Percentiles rank a stretch among this genome's conserved stretches.
Conservation (phyloP, 2,113 vertebrate genomes). For the Bos javanicus region DNA sequence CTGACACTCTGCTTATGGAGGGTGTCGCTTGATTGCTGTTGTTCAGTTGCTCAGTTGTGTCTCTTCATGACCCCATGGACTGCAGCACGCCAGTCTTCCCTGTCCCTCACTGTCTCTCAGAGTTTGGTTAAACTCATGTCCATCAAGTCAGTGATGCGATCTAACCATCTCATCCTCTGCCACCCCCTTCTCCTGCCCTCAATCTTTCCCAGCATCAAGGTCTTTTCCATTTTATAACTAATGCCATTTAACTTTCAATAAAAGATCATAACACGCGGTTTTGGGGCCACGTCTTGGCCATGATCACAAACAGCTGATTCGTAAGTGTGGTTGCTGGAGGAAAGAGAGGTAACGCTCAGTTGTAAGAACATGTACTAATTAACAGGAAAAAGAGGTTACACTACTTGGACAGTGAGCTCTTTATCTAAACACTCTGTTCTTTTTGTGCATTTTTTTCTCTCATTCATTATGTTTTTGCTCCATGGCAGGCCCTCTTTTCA, state of each 20-base stretch:
- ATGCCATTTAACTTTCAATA: neutral
- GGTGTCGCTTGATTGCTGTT: neutral
- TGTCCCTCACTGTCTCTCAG: neutral
- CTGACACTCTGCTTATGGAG: neutral
- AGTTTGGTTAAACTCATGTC: neutral
- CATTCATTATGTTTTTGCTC: neutral
- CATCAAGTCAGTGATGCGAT: neutral
- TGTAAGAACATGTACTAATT: neutral
- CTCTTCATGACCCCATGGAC: neutral
- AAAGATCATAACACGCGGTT: fast-evolving
- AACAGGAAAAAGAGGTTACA: neutral
- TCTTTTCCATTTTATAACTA: neutral
- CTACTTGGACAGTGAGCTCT: neutral
- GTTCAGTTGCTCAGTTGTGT: neutral
- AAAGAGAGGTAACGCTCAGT: neutral
- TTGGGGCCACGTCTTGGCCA: neutral
- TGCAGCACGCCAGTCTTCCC: neutral
- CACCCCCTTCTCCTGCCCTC: neutral
- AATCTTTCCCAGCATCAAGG: neutral
- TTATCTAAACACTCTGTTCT: neutral
- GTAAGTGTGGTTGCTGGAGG: neutral
- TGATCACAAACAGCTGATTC: neutral
- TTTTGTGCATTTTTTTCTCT: neutral
- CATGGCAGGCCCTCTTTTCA: neutral
- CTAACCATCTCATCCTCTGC: neutral